phyloP scores from a whole-genome alignment of 2,113 vertebrate species.

The Monarcha castaneiventris region DNA sequence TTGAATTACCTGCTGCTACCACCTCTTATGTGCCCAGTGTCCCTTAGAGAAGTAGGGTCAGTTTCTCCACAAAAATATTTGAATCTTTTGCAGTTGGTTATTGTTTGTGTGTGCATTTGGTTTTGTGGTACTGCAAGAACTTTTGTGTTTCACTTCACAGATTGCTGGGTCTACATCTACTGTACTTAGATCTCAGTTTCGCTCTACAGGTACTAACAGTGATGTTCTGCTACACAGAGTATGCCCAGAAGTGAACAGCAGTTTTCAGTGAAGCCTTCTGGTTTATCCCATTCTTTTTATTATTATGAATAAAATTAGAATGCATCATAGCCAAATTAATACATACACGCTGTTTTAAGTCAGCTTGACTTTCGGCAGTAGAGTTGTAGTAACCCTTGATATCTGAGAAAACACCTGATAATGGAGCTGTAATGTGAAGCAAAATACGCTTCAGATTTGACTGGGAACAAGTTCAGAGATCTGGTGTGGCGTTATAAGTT shows the following conservation, averaged over 20 bases:
- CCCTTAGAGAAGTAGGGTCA: background rate
- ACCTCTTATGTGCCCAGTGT: fast-evolving
- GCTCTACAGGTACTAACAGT: background rate
- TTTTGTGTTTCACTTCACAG: background rate
- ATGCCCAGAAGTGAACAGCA: background rate
- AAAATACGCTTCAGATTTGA: background rate
- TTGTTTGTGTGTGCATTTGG: background rate
- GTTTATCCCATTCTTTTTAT: background rate
- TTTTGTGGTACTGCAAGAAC: background rate
- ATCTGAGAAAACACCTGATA: background rate
- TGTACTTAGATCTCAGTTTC: background rate
- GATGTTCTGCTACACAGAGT: background rate
- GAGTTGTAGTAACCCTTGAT: background rate
- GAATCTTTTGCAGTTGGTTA: background rate
- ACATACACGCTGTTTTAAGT: background rate
- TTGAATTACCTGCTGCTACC: background rate
- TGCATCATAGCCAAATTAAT: background rate
- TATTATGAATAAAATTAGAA: background rate
- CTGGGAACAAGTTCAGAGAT: background rate
- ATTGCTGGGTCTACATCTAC: background rate
- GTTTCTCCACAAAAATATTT: background rate
- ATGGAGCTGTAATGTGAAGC: background rate
- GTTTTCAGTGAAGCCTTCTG: background rate
- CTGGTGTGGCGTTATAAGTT: background rate
- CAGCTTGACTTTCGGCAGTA: background rate